Evolutionary conservation across 2,113 vertebrate species (phyloP).

Genomic region (Dunckerocampus dactyliophorus): DNA sequence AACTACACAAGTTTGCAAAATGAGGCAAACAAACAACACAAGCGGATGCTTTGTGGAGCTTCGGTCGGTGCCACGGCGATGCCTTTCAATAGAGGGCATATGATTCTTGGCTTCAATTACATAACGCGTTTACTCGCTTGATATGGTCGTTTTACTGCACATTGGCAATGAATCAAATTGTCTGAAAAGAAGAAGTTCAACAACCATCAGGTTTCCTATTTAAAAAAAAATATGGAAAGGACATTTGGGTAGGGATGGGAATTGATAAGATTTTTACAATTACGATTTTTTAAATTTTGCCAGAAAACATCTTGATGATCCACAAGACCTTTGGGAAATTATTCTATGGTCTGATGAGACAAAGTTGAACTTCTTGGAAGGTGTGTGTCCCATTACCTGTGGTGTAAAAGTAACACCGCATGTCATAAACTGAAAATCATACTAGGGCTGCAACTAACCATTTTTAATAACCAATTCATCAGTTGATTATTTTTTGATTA

Average conservation of each 20-base stretch:
- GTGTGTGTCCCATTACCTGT: no score
- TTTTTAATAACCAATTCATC: no score
- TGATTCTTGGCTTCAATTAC: conserved; percentile 15
- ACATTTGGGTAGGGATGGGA: not conserved
- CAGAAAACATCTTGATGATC: no score
- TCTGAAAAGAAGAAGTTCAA: not conserved
- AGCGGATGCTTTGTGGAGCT: conserved; percentile 66
- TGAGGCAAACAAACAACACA: conserved; percentile 73
- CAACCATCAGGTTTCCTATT: not conserved
- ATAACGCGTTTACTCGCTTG: not conserved
- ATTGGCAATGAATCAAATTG: not conserved
- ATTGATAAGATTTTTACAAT: not conserved
- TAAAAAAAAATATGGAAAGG: not conserved
- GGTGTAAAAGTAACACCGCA: no score
- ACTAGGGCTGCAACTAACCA: no score
- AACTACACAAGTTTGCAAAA: conserved; percentile 74
- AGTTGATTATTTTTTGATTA: no score
- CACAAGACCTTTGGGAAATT: no score
- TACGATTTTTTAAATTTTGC: no score
- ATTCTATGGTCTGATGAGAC: no score
- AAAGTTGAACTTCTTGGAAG: no score
- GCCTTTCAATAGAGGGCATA: conserved; percentile 33
- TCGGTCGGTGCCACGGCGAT: conserved; percentile 24
- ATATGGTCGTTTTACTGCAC: not conserved
- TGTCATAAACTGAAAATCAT: no score